Evolutionary conservation across 2,888 invertebrate species (phyloP), one percentile per base, ranked within the genome.

Genomic region (Tetragonula carbonaria): DNA sequence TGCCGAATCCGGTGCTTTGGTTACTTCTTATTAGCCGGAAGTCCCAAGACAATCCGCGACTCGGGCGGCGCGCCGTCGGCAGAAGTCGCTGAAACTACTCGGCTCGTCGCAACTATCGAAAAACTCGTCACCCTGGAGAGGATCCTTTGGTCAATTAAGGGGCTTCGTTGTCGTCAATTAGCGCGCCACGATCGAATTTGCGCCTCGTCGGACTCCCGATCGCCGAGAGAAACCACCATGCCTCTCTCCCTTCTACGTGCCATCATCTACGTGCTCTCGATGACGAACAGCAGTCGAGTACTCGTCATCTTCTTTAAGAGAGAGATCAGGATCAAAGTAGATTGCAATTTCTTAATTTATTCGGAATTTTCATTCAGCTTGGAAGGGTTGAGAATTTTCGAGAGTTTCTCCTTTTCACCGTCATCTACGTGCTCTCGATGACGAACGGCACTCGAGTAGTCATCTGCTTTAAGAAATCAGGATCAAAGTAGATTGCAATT

Each of bases 71-170:
- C 33, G 63, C 51, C 51, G 14, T 70, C 28, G 63, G 45, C 77
- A 38, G 74, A 57, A 73, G 80, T 73, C 85, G 76, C 59, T 33
- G 55, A 38, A 85, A 82, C 79, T 88, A 80, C 45, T 75, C 23
- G n/a, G 76, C 71, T 78, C 68, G 62, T 33, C 74, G 77, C 51
- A 88, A 88, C 88, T 88, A 88, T 88, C 86, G 88, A 88, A 88
- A 88, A 88, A 88, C 87, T 88, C 66, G 84, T 80, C 75, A 45
- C 21, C 51, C 51, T 18, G 68, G 45, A 33, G 74, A 81, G 74
- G 76, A 70, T 71, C 82, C 78, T 88, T 88, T 86, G 86, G 84
- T 88, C 86, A 88, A 88, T 88, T 88, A 88, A 65, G 71, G 63
- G 53, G 72, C 78, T 75, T 84, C 72, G 71, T 73, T 55, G 74